Evolutionary conservation across 2,113 vertebrate species (phyloP).

Genomic region (Hippopotamus amphibius): DNA sequence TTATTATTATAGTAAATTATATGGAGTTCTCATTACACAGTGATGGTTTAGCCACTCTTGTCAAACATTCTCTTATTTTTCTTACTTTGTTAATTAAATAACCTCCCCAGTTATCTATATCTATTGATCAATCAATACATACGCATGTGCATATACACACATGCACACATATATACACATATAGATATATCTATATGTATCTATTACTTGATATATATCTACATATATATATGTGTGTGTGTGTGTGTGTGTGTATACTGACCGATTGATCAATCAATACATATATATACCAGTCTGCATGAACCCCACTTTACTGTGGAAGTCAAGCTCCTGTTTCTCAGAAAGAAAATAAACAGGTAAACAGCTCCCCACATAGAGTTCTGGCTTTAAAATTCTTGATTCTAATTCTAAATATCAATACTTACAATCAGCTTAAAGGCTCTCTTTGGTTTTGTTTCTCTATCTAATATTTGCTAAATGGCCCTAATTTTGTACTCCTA

Average conservation of each 20-base stretch:
- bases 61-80: background rate
- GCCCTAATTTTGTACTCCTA: background rate
- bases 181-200: background rate
- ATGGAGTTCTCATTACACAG: background rate
- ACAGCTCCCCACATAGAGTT: background rate
- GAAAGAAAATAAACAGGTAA: background rate
- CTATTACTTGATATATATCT: background rate
- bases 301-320: background rate
- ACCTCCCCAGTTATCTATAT: background rate
- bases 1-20: background rate
- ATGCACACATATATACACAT: background rate
- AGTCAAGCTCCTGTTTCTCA: background rate
- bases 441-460: background rate
- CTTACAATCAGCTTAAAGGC: background rate
- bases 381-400: background rate
- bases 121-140: background rate
- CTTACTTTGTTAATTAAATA: slow-evolving; percentile 10
- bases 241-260: background rate
- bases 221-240: background rate
- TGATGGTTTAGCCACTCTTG: background rate
- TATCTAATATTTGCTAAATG: background rate
- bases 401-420: slow-evolving; percentile 20
- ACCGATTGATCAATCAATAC: fast-evolving
- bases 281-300: background rate
- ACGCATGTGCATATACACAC: no score